These are phyloP conservation scores for Pseudocheirus occidentalis DNA, from an alignment of 2,797 vertebrate species.

Conservation along the genomic window DNA sequence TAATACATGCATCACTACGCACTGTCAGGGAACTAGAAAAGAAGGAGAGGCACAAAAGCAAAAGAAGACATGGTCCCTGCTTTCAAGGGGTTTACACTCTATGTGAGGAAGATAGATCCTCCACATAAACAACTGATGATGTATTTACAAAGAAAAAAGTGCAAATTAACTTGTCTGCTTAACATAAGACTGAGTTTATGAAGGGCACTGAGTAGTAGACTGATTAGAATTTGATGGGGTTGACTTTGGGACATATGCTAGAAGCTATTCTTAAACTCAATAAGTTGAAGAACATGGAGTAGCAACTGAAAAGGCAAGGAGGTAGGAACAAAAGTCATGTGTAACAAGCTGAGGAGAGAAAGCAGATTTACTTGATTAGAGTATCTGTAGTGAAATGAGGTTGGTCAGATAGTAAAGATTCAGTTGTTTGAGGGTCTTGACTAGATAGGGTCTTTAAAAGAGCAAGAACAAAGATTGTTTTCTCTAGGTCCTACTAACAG, in stretches of 20 bases:
- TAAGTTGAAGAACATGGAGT: conserved; percentile 17
- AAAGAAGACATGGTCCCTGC: conserved; percentile 44
- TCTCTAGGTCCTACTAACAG: conserved; percentile 10
- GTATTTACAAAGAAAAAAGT: conserved; percentile 67
- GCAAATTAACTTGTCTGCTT: conserved; percentile 50
- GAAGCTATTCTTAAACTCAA: conserved; percentile 27
- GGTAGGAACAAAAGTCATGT: conserved; percentile 45
- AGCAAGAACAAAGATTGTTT: conserved; percentile 26
- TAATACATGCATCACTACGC: conserved; percentile 23
- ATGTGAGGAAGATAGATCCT: conserved; percentile 29
- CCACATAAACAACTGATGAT: conserved; percentile 47
- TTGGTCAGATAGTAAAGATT: conserved; percentile 25
- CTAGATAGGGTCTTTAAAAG: conserved; percentile 51
- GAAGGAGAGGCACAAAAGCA: conserved; percentile 40
- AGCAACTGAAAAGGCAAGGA: conserved; percentile 47
- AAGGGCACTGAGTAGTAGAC: conserved; percentile 55
- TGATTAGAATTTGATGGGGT: conserved; percentile 41
- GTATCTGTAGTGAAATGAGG: conserved; percentile 50
- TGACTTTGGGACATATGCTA: conserved; percentile 26
- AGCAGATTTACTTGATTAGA: conserved; percentile 64
- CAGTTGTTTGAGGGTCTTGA: neutral
- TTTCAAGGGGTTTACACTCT: conserved; percentile 64
- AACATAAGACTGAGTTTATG: conserved; percentile 60
- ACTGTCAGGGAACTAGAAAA: conserved; percentile 29
- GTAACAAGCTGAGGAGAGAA: neutral